phyloP scores from a whole-genome alignment of 1,140 invertebrate species.

The Eumaeus atala region DNA sequence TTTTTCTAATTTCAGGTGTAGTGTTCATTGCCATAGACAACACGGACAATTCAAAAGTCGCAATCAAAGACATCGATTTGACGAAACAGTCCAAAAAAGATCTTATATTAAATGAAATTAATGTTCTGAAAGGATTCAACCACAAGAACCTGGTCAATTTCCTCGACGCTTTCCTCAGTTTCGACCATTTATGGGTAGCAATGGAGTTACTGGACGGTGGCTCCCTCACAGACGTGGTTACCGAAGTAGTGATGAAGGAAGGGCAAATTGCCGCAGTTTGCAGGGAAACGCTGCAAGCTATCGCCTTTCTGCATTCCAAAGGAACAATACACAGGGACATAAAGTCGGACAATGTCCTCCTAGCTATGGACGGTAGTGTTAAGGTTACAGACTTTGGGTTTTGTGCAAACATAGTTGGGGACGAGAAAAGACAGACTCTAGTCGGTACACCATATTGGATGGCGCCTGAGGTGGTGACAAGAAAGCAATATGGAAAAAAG shows the following conservation, averaged over 20 bases:
- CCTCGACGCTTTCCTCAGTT: slow-evolving; percentile 90
- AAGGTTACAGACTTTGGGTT: slow-evolving; percentile 99
- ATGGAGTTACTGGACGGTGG: slow-evolving; percentile 98
- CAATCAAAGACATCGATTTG: slow-evolving; percentile 97
- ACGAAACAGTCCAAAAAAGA: slow-evolving; percentile 95
- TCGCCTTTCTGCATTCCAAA: slow-evolving; percentile 92
- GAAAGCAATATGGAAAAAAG: slow-evolving; percentile 90
- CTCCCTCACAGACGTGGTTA: slow-evolving; percentile 97
- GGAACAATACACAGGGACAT: slow-evolving; percentile 96
- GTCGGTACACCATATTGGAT: slow-evolving; percentile 93
- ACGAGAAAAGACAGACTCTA: slow-evolving; percentile 97
- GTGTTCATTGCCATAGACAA: slow-evolving; percentile 93
- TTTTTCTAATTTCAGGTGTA: slow-evolving; percentile 77
- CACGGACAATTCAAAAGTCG: slow-evolving; percentile 85
- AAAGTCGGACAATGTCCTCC: slow-evolving; percentile 96
- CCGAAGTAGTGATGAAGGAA: slow-evolving; percentile 98
- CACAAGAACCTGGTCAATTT: slow-evolving; percentile 99
- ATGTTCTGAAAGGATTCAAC: slow-evolving; percentile 93
- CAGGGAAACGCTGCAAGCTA: slow-evolving; percentile 92
- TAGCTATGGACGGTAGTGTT: slow-evolving; percentile 96
- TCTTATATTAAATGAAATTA: slow-evolving; percentile 95
- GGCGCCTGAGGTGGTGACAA: slow-evolving; percentile 92
- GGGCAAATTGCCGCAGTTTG: slow-evolving; percentile 97
- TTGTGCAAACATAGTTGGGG: slow-evolving; percentile 91
- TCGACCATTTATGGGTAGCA: slow-evolving; percentile 93